Evolutionary conservation across 1,140 invertebrate genomes (phyloP), one percentile per base, ranked within the genome.

Genomic region (Kradibia gibbosae): DNA sequence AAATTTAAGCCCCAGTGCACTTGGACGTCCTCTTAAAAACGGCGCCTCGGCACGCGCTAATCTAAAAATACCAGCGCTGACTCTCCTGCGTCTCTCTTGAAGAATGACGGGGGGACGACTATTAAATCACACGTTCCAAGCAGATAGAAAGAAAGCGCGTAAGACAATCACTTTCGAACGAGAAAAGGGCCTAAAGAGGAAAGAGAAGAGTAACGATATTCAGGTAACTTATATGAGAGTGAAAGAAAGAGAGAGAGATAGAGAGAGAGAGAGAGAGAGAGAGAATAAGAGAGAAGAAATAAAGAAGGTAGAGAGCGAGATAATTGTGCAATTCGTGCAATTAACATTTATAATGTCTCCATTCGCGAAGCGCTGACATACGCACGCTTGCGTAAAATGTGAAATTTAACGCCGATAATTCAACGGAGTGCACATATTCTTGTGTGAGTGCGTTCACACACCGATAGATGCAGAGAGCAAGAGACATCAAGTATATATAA

Each of bases 331-430:
- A 89, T 89, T 88, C 86, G 85, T 85, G 86, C 88, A 89, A 89
- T 90, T 89, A 90, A 88, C 88, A 88, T 89, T 89, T 86, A 87
- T 89, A 88, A 90, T 87, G 88, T 89, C 88, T 90, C 85, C 86
- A 90, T 89, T 55, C 42, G 39, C 28, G 34, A 50, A 82, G 81
- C 80, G 45, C 57, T 70, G 57, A 53, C 48, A 75, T 65, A 36
- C 20, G 31, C n/a, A 10, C 42, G 83, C 67, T 84, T 81, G 84
- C 83, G 86, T 87, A 86, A 88, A 89, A 88, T 86, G 86, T 84
- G 84, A 84, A 88, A 86, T 89, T 88, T 86, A 86, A 88, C 83
- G 86, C 84, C 84, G 86, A 89, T 89, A 89, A 89, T 88, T 88
- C 87, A 88, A 87, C 85, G 84, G 84, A 76, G 72, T 84, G 83